Percentiles rank a stretch among this genome's conserved stretches.
These are phyloP conservation scores for Chionomys nivalis DNA, from an alignment of 2,113 vertebrate genomes.

Conservation along the genomic window DNA sequence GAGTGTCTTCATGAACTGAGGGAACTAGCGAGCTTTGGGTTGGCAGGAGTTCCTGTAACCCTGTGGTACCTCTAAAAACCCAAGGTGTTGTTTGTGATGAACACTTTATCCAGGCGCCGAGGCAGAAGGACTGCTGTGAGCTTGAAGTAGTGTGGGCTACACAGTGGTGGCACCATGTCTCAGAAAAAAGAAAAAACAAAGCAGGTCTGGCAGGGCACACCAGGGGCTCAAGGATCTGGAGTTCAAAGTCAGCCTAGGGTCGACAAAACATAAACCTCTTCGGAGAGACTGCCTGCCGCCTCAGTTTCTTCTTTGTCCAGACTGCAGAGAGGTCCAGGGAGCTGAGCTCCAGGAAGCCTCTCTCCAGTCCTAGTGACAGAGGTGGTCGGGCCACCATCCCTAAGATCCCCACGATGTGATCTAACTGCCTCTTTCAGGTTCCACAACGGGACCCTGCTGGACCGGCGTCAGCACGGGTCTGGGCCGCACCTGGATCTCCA, in stretches of 20 bases:
- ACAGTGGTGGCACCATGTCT: neutral
- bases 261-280: too few relatives aligned
- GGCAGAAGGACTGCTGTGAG: neutral
- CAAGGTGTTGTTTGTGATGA: too few relatives aligned
- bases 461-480: conserved; percentile 85
- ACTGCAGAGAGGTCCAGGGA: neutral
- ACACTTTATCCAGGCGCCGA: neutral
- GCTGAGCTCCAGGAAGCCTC: neutral
- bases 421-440: conserved; percentile 87
- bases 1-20: conserved; percentile 60
- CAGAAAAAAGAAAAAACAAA: neutral
- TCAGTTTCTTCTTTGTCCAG: neutral
- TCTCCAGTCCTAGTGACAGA: too few relatives aligned
- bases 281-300: neutral
- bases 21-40: neutral
- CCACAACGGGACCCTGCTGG: conserved; percentile 94
- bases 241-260: neutral
- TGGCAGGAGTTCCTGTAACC: neutral
- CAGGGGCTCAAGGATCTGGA: neutral
- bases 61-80: neutral
- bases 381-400: fast-evolving
- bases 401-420: neutral
- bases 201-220: neutral
- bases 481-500: conserved; percentile 88
- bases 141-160: neutral